Evolutionary conservation across 2,113 vertebrate species (phyloP), one percentile per base, ranked within the genome.

Genomic region (Neotoma lepida): DNA sequence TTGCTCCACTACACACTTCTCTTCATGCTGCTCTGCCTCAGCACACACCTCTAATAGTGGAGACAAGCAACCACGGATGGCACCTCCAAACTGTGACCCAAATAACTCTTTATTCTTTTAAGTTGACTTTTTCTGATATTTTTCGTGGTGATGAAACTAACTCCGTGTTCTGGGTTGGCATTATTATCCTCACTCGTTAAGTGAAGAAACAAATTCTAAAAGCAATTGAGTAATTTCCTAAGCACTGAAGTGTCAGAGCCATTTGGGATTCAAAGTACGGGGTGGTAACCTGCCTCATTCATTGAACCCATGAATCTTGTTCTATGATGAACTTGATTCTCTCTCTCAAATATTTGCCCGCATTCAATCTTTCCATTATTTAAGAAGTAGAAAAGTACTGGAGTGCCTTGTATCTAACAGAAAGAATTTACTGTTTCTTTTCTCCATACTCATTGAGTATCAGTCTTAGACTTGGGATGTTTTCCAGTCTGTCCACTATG

Each of bases 301-400:
- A 44, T 0, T 22, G 24, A 68, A 22, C 35, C 46, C 35, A 54
- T 26, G 91, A 51, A 12, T 90, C 39, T 89, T 81, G 14, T 39
- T 95, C 76, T 78, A 18, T 68, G 44, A 10, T 84, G 88, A 66
- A 26, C 22, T 94, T 71, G 51, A n/a, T 39, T 92, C 35, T 96
- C 39, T 95, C n/a, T 68, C 58, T 84, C 77, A 74, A 82, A 90
- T 39, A 70, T 20, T 54, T 66, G 15, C 58, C 88, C 77, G 12
- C 0, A 24, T 33, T 56, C 58, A 39, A 44, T 41, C 30, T 76
- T 90, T 56, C 10, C 26, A 56, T 80, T 82, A 80, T 81, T 87
- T 85, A 74, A 44, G 33, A 5, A 66, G 13, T 39, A 20, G 13
- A 73, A 82, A 85, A 88, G 56, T 58, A 1, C 0, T 30, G 56